phyloP scores from a whole-genome alignment of 1,140 invertebrate genomes.

The Aphelinus certus region DNA sequence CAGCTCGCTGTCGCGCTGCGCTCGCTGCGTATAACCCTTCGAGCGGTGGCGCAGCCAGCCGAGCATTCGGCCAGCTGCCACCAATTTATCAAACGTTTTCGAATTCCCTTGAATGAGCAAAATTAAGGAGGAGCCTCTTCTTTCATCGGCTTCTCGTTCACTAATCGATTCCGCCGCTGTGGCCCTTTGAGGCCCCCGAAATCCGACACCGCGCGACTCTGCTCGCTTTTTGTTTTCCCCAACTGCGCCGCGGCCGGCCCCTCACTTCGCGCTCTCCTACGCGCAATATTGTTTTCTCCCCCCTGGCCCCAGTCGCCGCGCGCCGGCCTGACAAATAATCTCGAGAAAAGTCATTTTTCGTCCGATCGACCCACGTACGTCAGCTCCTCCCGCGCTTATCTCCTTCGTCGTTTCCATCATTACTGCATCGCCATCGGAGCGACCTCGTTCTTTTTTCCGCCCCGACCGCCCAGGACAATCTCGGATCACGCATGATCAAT shows the following conservation, averaged over 20 bases:
- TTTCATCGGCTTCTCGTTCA: too few relatives aligned
- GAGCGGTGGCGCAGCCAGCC: neutral
- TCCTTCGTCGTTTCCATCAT: neutral
- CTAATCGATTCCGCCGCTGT: too few relatives aligned
- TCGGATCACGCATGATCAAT: too few relatives aligned
- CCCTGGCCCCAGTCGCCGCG: neutral
- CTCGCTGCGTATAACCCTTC: conserved; percentile 44
- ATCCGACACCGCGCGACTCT: conserved; percentile 33
- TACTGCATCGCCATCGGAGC: neutral
- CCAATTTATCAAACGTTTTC: conserved; percentile 48
- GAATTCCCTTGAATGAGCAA: conserved; percentile 24
- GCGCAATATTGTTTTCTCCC: too few relatives aligned
- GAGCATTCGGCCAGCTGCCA: conserved; percentile 44
- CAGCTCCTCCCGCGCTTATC: neutral
- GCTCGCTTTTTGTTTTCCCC: neutral
- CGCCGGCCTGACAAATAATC: neutral
- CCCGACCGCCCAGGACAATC: neutral
- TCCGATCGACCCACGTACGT: conserved; percentile 1
- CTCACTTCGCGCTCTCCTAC: too few relatives aligned
- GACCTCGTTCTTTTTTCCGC: neutral
- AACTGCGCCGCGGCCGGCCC: too few relatives aligned
- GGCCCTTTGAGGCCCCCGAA: conserved; percentile 34
- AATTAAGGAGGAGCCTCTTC: conserved; percentile 2
- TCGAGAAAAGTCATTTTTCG: conserved; percentile 19
- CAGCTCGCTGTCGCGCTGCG: conserved; percentile 36